These are phyloP conservation scores for Pyrochroa serraticornis DNA, from an alignment of 2,888 invertebrate species.

Conservation along the genomic window DNA sequence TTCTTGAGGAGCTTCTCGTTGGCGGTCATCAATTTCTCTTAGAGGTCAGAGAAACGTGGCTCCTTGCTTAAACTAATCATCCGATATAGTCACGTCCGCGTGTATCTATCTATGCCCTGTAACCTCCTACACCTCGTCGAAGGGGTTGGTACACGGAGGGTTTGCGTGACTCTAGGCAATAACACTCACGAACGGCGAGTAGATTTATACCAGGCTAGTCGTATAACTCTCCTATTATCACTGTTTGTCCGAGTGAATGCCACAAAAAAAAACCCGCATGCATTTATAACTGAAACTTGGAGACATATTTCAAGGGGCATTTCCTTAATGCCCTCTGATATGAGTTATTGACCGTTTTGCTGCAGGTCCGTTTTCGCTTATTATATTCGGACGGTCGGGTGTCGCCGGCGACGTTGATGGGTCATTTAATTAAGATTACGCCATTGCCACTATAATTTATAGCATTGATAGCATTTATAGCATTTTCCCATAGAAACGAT, in stretches of 20 bases:
- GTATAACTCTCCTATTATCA: constrained; percentile 57
- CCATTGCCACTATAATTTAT: neutral
- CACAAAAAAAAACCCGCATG: constrained; percentile 47
- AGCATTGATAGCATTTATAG: neutral
- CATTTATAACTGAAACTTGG: constrained; percentile 36
- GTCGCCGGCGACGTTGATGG: constrained; percentile 15
- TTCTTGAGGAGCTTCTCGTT: constrained; percentile 33
- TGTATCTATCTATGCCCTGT: constrained; percentile 10
- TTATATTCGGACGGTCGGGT: neutral
- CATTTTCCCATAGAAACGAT: too few relatives aligned
- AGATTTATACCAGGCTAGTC: constrained; percentile 52
- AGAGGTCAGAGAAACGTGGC: constrained; percentile 29
- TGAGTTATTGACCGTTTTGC: constrained; percentile 25
- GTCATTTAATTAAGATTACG: constrained; percentile 20
- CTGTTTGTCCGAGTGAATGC: constrained; percentile 53
- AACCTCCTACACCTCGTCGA: constrained; percentile 19
- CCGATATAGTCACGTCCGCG: constrained; percentile 37
- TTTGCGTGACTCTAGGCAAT: constrained; percentile 50
- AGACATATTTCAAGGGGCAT: constrained; percentile 38
- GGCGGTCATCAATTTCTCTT: constrained; percentile 36
- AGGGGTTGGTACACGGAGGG: constrained; percentile 32
- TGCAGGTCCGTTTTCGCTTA: neutral
- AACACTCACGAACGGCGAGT: constrained; percentile 52
- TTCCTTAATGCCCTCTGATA: constrained; percentile 26
- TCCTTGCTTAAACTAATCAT: constrained; percentile 33